Conservation (phyloP, 2,797 vertebrate genomes). For the Poecilia wingei region DNA sequence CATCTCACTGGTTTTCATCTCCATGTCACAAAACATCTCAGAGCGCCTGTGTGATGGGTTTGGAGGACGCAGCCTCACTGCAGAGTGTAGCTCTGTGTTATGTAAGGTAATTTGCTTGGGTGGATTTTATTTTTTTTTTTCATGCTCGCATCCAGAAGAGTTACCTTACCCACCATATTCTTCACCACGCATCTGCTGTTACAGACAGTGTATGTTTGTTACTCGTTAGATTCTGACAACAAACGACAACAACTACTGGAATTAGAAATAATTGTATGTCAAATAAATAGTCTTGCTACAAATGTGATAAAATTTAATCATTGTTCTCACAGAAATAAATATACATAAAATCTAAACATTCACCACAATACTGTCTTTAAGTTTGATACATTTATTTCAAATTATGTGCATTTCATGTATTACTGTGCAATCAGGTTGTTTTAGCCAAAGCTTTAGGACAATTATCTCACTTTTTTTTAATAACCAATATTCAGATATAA, state of each 20-base stretch:
- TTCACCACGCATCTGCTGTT: slow-evolving; percentile 37
- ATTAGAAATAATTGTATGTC: neutral
- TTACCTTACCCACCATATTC: slow-evolving; percentile 42
- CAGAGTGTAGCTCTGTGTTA: slow-evolving; percentile 34
- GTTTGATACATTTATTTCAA: neutral
- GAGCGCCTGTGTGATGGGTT: slow-evolving; percentile 24
- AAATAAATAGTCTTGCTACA: neutral
- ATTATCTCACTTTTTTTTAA: neutral
- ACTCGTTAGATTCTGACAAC: neutral
- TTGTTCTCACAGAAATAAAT: neutral
- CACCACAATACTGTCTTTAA: neutral
- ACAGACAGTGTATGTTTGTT: neutral
- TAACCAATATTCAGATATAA: neutral
- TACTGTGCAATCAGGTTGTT: neutral
- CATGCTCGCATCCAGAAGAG: slow-evolving; percentile 24
- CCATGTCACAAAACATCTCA: slow-evolving; percentile 45
- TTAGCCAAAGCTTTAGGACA: neutral
- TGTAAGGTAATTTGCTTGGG: slow-evolving; percentile 37
- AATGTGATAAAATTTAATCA: neutral
- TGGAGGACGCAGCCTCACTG: slow-evolving; percentile 20
- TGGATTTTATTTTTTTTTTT: slow-evolving; percentile 26
- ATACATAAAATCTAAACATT: neutral
- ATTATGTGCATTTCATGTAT: neutral
- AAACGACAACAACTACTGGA: neutral
- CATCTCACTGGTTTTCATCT: slow-evolving; percentile 7